A percentile compares a stretch with the other conserved stretches of the same genome.
Evolutionary conservation across 2,113 vertebrate species (phyloP).

Genomic region (Muscicapa adusta): DNA sequence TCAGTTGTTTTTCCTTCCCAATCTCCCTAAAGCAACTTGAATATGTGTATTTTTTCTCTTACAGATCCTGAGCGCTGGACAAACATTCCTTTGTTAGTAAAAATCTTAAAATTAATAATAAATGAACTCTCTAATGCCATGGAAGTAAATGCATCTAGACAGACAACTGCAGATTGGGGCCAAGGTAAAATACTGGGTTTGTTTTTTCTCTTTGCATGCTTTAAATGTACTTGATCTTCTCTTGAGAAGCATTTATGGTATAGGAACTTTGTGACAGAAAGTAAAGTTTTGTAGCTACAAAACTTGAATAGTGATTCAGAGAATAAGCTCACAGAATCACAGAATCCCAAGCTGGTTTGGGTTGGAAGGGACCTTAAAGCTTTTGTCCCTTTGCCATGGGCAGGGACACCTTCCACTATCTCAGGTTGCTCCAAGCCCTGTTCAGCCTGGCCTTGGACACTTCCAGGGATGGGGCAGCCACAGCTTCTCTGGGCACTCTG

Average conservation of each 20-base stretch:
- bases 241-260: not conserved
- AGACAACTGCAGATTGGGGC: slow-evolving; percentile 86
- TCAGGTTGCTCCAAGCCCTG: fast-evolving
- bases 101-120: slow-evolving; percentile 95
- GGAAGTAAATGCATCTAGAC: slow-evolving; percentile 88
- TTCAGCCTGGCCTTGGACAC: not conserved
- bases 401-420: fast-evolving
- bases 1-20: not conserved
- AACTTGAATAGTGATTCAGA: not conserved
- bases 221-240: not conserved
- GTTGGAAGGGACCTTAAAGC: not conserved
- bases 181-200: slow-evolving; percentile 74
- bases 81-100: slow-evolving; percentile 94
- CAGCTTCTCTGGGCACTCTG: not conserved
- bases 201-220: not conserved
- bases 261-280: not conserved
- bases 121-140: slow-evolving; percentile 94
- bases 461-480: not conserved
- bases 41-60: not conserved
- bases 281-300: not conserved
- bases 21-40: not conserved
- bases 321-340: not conserved
- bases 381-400: not conserved
- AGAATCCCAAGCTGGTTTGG: not conserved
- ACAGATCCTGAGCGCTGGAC: slow-evolving; percentile 97